A percentile compares a stretch with the other conserved stretches of the same genome.
Conservation (phyloP, 2,888 invertebrate species). For the Lymantria monacha region DNA sequence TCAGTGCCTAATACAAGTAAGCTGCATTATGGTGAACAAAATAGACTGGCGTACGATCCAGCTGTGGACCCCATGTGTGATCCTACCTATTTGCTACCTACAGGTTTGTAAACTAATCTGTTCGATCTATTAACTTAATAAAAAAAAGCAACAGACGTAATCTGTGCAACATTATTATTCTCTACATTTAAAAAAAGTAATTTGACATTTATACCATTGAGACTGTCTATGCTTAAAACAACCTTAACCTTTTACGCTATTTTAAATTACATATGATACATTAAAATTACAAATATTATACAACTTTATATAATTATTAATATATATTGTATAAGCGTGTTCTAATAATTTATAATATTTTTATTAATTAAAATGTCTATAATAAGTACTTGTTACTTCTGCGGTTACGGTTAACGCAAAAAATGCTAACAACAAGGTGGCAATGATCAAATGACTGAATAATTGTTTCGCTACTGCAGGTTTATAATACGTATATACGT, state of each 20-base stretch:
- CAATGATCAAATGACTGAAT: neutral
- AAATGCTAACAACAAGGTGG: constrained; percentile 6
- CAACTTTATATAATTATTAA: neutral
- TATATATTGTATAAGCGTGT: neutral
- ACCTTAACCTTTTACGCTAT: neutral
- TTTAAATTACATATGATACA: neutral
- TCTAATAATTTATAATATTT: neutral
- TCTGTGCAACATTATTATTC: too few species aligned
- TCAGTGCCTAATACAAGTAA: constrained; percentile 55
- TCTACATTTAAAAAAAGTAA: neutral
- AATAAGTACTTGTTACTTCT: constrained; percentile 9
- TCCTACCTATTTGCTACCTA: constrained; percentile 57
- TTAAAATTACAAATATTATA: too few species aligned
- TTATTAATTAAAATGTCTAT: constrained; percentile 8
- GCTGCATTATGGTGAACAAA: constrained; percentile 66
- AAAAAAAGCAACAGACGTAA: neutral
- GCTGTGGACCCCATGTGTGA: constrained; percentile 66
- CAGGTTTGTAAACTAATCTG: constrained; percentile 51
- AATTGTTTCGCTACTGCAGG: neutral
- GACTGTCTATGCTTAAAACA: neutral
- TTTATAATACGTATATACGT: neutral
- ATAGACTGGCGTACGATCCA: constrained; percentile 64
- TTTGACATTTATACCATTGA: neutral
- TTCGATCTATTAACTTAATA: neutral
- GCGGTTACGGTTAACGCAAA: constrained; percentile 15